Conservation (phyloP, 2,888 invertebrate species). For the Romanomermis culicivorax region DNA sequence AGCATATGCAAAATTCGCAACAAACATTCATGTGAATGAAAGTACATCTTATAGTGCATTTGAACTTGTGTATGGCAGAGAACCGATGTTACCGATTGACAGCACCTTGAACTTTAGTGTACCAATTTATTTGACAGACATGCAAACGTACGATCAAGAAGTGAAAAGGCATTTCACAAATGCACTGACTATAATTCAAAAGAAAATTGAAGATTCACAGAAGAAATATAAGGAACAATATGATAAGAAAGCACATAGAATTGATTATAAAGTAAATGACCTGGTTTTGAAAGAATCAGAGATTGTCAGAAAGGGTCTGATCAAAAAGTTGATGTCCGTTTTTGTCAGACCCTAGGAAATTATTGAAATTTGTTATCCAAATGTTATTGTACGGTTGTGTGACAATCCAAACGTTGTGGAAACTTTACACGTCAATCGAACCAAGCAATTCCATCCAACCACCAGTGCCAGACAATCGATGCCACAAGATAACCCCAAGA, state of each 20-base stretch:
- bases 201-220: background rate
- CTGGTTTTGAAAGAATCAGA: background rate
- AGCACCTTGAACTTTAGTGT: background rate
- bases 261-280: background rate
- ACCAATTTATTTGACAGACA: too few species aligned
- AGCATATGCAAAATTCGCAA: slow-evolving; percentile 15
- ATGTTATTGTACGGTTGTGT: too few species aligned
- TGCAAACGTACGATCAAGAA: too few species aligned
- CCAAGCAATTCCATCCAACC: too few species aligned
- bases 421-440: too few species aligned
- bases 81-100: slow-evolving; percentile 12
- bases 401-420: too few species aligned
- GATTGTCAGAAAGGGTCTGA: background rate
- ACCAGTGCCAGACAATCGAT: too few species aligned
- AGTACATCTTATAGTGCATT: slow-evolving; percentile 15
- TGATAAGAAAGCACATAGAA: background rate
- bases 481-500: too few species aligned
- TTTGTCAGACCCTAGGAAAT: background rate
- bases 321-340: background rate
- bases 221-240: background rate
- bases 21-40: slow-evolving; percentile 14
- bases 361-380: background rate
- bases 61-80: slow-evolving; percentile 11
- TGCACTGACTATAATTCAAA: too few species aligned
- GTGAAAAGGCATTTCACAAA: too few species aligned